Evolutionary conservation across 2,113 vertebrate genomes (phyloP), one percentile per base, ranked within the genome.

Genomic region (Forbesichthys agassizii): DNA sequence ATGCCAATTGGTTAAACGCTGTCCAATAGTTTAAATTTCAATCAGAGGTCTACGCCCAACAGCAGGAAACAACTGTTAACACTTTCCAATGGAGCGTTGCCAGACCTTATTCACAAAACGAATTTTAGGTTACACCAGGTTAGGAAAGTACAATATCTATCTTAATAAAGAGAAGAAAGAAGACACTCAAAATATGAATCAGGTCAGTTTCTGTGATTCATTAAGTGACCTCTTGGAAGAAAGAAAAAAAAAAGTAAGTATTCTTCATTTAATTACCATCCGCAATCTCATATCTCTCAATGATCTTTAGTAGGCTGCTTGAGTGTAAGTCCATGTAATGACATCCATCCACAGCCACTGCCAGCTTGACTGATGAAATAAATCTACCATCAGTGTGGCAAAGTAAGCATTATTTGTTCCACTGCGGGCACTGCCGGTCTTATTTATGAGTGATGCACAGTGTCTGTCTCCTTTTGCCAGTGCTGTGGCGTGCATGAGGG

Each of bases 401-500:
- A 62, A 80, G 85, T 73, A 68, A 74, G 72, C 65, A 61, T 80
- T 52, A 64, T 80, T 82, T 73, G 71, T 80, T 70, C 74, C 68
- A 61, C 61, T 33, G 60, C 53, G 20, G 77, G 79, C 81, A 68
- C 74, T 72, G 74, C 69, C 75, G 67, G 75, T 86, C 76, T 81
- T 78, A 89, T 82, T 88, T 84, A 87, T 74, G 76, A 80, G 68
- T 78, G 65, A 66, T 20, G 64, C 70, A 68, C 82, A 88, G 75
- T 68, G 74, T 77, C 73, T 58, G 78, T 76, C 83, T 85, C 71
- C 66, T 20, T 49, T 64, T 83, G 73, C 70, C 74, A 46, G 64
- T 62, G 70, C 73, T 9, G 74, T 76, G 74, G 66, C 64, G 72
- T 57, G 68, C 69, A 59, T 52, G 68, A 74, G 75, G 80, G 83